Evolutionary conservation across 2,888 invertebrate species (phyloP), one percentile per base, ranked within the genome.

Genomic region (Leptinotarsa peninsularis): DNA sequence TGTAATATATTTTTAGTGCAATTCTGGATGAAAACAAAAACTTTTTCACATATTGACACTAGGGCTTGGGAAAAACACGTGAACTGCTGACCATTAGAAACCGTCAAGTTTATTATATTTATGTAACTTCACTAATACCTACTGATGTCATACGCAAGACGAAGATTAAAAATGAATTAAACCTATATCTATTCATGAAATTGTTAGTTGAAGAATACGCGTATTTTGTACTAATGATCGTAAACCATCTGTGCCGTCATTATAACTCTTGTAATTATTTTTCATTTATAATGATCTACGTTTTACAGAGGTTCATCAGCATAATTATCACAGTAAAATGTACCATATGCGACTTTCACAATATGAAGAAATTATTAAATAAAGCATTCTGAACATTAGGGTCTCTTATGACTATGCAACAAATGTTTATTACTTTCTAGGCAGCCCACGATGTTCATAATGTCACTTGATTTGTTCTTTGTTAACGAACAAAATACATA

Each of bases 301-400:
- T 72, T 81, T 76, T 33, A 63, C 63, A 63, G 33, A 63, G 63
- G 69, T 78, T 77, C 78, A 78, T 79, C 76, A 78, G 72, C 73
- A 79, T 80, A 82, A 82, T 83, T 80, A 81, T 82, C 79, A 83
- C 82, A 81, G 82, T 81, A 80, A 82, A 82, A 80, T 81, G 76
- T 73, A 80, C 80, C 81, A 82, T 82, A 79, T 83, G 81, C 80
- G 78, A 75, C 77, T 81, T 82, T 79, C 82, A 76, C 81, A 81
- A 82, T 73, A 71, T 70, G 73, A 73, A 67, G 73, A 67, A 67
- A 69, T 69, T 18, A 63, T 63, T 43, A 15, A 63, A 63, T 63
- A 63, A 63, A 63, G 63, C 33, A 63, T 18, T 23, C n/a, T 3
- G 43, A 17, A 63, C 63, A 63, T 63, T 63, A 63, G 17, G 63